Evolutionary conservation across 2,113 vertebrate genomes (phyloP).

Genomic region (Passer montanus): DNA sequence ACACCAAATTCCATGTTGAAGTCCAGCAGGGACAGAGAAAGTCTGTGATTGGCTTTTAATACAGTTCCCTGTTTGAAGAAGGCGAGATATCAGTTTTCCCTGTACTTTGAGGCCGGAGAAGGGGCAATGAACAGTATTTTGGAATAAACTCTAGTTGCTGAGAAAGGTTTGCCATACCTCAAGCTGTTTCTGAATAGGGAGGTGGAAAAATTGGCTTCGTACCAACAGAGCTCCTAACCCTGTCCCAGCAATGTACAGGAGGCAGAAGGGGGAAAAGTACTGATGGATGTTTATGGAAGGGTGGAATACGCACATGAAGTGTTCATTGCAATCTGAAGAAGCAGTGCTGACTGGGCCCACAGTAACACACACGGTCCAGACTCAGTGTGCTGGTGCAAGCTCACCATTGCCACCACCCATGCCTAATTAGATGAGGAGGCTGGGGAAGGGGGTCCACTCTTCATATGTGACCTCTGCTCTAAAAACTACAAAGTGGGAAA

Average conservation of each 20-base stretch:
- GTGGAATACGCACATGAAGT: not conserved
- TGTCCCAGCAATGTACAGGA: not conserved
- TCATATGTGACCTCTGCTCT: not conserved
- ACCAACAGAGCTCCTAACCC: not conserved
- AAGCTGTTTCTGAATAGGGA: not conserved
- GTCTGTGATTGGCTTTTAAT: not conserved
- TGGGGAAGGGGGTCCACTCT: not conserved
- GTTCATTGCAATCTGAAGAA: not conserved
- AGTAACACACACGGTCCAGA: not conserved
- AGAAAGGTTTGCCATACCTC: not conserved
- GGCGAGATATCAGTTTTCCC: not conserved
- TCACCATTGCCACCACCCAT: not conserved
- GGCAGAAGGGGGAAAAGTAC: not conserved
- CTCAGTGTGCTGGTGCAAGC: not conserved
- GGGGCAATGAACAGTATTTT: not conserved
- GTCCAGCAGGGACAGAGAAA: not conserved
- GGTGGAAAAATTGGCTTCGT: not conserved
- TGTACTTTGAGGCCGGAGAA: not conserved
- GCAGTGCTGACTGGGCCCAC: fast-evolving
- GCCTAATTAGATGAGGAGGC: not conserved
- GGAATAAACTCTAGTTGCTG: not conserved
- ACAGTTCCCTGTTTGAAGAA: not conserved
- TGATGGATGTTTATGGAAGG: not conserved
- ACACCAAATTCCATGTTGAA: not conserved
- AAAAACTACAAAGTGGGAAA: not conserved